Percentiles rank a stretch among this genome's conserved stretches.
These are phyloP conservation scores for Gavialis gangeticus DNA, from an alignment of 2,113 vertebrate species.

Conservation along the genomic window DNA sequence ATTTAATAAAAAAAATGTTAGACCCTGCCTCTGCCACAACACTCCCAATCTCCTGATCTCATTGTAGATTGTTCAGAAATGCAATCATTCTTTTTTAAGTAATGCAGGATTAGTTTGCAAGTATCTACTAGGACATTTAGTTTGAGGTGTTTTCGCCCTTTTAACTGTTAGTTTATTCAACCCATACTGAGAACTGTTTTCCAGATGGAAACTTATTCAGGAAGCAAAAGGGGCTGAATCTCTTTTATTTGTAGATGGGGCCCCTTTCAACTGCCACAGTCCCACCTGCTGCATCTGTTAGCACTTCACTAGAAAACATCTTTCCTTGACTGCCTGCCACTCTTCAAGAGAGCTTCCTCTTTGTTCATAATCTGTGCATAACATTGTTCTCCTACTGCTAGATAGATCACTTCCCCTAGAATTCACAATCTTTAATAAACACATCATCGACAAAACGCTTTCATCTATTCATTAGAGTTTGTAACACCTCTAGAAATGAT, in stretches of 20 bases:
- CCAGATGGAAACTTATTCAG: conserved; percentile 40
- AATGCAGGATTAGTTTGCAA: background rate
- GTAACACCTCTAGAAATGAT: conserved; percentile 64
- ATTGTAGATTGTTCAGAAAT: background rate
- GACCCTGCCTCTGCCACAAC: background rate
- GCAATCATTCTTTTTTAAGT: conserved; percentile 4
- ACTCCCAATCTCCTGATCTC: conserved; percentile 23
- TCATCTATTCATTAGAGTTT: conserved; percentile 75
- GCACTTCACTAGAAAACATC: conserved; percentile 65
- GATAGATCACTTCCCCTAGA: conserved; percentile 60
- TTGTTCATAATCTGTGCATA: conserved; percentile 69
- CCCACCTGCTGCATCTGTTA: conserved; percentile 73
- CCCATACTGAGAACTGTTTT: conserved; percentile 44
- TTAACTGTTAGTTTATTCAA: conserved; percentile 56
- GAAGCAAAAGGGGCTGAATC: conserved; percentile 55
- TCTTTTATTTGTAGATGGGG: conserved; percentile 52
- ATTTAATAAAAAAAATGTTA: background rate
- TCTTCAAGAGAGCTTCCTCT: conserved; percentile 67
- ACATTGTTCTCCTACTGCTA: conserved; percentile 59
- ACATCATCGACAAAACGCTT: conserved; percentile 70
- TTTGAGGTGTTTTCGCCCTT: background rate
- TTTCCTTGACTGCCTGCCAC: conserved; percentile 67
- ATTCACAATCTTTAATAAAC: conserved; percentile 74
- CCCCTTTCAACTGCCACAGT: conserved; percentile 57
- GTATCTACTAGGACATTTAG: background rate